phyloP scores from a whole-genome alignment of 2,888 invertebrate genomes.

The Rutpela maculata region DNA sequence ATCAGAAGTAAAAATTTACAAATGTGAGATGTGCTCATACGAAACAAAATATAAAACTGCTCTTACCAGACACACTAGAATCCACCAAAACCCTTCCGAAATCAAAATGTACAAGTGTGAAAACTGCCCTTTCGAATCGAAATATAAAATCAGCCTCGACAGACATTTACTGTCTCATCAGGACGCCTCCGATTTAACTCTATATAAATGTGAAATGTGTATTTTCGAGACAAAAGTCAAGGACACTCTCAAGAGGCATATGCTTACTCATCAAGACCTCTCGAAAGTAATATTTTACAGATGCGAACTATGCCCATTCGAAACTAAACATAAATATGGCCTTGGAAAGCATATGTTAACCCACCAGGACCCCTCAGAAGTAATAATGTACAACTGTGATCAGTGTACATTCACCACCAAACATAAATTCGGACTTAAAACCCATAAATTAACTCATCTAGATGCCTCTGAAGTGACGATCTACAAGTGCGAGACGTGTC shows the following conservation, averaged over 20 bases:
- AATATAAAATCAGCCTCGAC: not conserved
- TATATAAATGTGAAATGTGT: not conserved
- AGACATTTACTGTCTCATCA: not conserved
- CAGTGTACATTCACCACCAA: not conserved
- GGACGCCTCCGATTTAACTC: not conserved
- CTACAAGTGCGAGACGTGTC: not conserved
- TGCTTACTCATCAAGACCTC: not conserved
- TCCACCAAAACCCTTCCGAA: not conserved
- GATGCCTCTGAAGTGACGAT: not conserved
- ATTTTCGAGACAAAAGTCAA: not conserved
- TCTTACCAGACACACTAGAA: not conserved
- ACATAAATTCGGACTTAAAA: not conserved
- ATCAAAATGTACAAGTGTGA: not conserved
- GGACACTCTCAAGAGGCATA: not conserved
- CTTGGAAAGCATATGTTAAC: not conserved
- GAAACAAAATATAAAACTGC: not conserved
- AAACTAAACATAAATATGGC: not conserved
- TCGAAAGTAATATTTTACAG: not conserved
- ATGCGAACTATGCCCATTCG: not conserved
- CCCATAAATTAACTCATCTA: not conserved
- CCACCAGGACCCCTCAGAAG: not conserved
- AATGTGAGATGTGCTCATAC: not conserved
- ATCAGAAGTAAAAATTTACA: not conserved
- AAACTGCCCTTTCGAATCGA: not conserved
- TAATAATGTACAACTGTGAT: not conserved